phyloP scores from a whole-genome alignment of 1,140 invertebrate species.

The Lerema accius region DNA sequence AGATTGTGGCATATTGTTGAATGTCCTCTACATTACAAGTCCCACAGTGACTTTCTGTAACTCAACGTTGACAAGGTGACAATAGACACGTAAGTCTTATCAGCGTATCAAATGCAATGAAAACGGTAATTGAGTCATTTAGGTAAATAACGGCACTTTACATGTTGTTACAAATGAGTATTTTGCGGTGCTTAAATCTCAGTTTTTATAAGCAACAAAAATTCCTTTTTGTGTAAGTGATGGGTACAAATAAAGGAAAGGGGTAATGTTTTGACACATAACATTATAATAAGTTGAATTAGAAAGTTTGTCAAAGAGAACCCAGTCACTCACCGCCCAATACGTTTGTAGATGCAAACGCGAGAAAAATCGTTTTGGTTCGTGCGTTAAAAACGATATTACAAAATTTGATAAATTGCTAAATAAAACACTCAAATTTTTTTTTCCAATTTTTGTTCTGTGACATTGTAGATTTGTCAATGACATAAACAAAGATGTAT shows the following conservation, averaged over 20 bases:
- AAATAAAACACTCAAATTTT: too few species aligned
- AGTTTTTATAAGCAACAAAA: neutral
- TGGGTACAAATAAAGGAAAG: too few species aligned
- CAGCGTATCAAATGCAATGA: slow-evolving; percentile 53
- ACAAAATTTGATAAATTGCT: too few species aligned
- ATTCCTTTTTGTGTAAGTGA: too few species aligned
- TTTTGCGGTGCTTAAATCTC: slow-evolving; percentile 5
- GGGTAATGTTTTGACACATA: too few species aligned
- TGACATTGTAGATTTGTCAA: slow-evolving; percentile 50
- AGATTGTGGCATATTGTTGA: slow-evolving; percentile 13
- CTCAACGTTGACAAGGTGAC: slow-evolving; percentile 50
- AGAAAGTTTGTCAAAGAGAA: too few species aligned
- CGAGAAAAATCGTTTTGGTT: too few species aligned
- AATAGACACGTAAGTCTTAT: slow-evolving; percentile 50
- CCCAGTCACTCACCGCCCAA: too few species aligned
- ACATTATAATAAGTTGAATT: too few species aligned
- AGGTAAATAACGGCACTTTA: slow-evolving; percentile 35
- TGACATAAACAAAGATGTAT: slow-evolving; percentile 59
- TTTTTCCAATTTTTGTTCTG: too few species aligned
- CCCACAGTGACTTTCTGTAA: slow-evolving; percentile 21
- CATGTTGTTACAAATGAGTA: slow-evolving; percentile 4
- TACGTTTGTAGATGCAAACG: too few species aligned
- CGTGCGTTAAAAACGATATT: too few species aligned
- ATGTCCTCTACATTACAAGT: slow-evolving; percentile 21
- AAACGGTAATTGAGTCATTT: slow-evolving; percentile 60